phyloP scores from a whole-genome alignment of 1,140 invertebrate species.

The Manduca sexta region DNA sequence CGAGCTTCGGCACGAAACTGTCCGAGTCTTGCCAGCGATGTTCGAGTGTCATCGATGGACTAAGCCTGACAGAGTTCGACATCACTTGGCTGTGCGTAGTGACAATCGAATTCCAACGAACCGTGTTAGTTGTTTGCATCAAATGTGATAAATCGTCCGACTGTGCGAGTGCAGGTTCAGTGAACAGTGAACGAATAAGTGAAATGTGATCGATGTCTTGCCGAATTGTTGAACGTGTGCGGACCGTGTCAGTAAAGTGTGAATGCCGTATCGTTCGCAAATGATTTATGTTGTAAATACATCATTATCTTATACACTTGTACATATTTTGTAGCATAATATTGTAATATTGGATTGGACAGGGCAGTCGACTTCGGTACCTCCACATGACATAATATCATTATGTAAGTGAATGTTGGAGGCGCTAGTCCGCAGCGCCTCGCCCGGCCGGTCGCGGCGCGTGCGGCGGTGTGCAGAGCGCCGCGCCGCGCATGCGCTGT shows the following conservation, averaged over 20 bases:
- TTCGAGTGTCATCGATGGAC: no score
- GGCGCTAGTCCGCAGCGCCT: no score
- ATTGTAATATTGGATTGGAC: neutral
- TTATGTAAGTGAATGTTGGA: no score
- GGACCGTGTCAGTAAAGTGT: neutral
- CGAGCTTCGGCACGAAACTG: neutral
- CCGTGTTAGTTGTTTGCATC: constrained; percentile 3
- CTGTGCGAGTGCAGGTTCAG: neutral
- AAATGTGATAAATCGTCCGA: neutral
- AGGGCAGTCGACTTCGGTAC: no score
- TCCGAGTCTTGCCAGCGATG: no score
- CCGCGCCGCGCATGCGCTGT: no score
- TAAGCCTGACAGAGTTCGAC: no score
- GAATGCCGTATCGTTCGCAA: neutral
- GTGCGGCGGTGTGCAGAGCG: no score
- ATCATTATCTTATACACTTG: neutral
- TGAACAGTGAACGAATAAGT: neutral
- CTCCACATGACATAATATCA: no score
- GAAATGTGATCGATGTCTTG: neutral
- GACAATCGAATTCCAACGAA: no score
- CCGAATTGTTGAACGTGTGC: neutral
- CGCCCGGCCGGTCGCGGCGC: no score
- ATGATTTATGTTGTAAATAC: neutral
- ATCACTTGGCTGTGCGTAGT: no score
- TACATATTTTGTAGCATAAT: neutral